Evolutionary conservation across 2,797 vertebrate genomes (phyloP).

Genomic region (Bryconaethiops microstoma): DNA sequence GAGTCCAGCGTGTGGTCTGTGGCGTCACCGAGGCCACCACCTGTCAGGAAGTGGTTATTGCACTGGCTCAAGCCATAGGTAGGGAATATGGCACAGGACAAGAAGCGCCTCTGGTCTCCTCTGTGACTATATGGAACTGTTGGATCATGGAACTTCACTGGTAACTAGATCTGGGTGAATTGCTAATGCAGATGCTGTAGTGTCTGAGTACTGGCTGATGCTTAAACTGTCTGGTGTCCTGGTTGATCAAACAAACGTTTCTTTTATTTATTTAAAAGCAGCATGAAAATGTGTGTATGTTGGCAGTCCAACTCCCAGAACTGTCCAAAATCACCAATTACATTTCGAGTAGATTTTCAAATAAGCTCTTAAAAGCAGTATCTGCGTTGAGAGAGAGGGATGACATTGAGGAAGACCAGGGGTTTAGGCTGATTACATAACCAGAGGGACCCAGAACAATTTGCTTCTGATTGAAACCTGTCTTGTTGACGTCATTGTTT

Average conservation of each 20-base stretch:
- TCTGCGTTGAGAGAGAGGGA: background rate
- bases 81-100: conserved; percentile 52
- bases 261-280: conserved; percentile 38
- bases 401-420: background rate
- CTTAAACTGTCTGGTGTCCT: conserved; percentile 28
- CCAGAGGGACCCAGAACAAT: conserved; percentile 22
- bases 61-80: conserved; percentile 98
- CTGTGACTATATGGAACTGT: background rate
- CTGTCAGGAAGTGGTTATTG: conserved; percentile 99
- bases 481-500: conserved; percentile 43
- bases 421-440: conserved; percentile 36
- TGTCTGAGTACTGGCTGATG: conserved; percentile 12
- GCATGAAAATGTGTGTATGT: conserved; percentile 9
- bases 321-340: conserved; percentile 20
- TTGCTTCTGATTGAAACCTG: conserved; percentile 36
- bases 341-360: conserved; percentile 24
- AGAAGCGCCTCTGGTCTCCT: background rate
- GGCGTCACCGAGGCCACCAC: conserved; percentile 97
- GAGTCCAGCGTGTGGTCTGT: conserved; percentile 96
- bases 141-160: conserved; percentile 8
- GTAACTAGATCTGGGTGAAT: conserved; percentile 26
- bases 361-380: conserved; percentile 5
- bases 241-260: conserved; percentile 20
- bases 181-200: conserved; percentile 38
- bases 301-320: conserved; percentile 16